Evolutionary conservation across 2,113 vertebrate genomes (phyloP), one percentile per base, ranked within the genome.

Genomic region (Perccottus glenii): DNA sequence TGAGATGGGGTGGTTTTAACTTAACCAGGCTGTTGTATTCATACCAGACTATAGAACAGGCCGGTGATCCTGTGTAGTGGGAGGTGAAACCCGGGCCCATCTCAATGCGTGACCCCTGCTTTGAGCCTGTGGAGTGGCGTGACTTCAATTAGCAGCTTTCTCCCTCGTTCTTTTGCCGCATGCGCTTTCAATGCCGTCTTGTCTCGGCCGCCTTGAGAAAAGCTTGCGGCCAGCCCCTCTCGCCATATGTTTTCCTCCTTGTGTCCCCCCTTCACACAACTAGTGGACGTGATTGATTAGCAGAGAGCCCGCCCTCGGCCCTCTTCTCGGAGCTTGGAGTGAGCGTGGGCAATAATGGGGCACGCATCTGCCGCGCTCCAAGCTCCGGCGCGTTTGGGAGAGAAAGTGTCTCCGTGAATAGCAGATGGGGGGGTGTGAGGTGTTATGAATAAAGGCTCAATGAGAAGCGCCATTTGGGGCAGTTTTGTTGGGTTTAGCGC

Each of bases 271-370:
- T 88, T 80, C 90, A 89, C 89, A 90, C 91, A 90, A 90, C 90
- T 82, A 86, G 89, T 91, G 86, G 86, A 88, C 87, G 70, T 93
- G 92, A 93, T 93, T 93, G 92, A 93, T 93, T 92, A 89, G 91
- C 83, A 84, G 82, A 84, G 82, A 89, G 88, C 89, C 90, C 91
- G 90, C 92, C 91, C 89, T 82, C 83, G 77, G 75, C 57, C 78
- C 19, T 27, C 19, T 27, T 50, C 50, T 4, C 50, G 77, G 86
- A 93, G 89, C 85, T 75, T 91, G 85, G 87, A 83, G 42, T 67
- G 50, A 70, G 84, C 80, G 73, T 64, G 81, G 67, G 87, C 71
- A 85, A 89, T 85, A 89, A 91, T 85, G 84, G 19, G 19, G 80
- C 80, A 76, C 84, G 87, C 93, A 94, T 93, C 93, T 94, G 93